Conservation (phyloP, 2,113 vertebrate genomes). For the Chascanopsetta lugubris region DNA sequence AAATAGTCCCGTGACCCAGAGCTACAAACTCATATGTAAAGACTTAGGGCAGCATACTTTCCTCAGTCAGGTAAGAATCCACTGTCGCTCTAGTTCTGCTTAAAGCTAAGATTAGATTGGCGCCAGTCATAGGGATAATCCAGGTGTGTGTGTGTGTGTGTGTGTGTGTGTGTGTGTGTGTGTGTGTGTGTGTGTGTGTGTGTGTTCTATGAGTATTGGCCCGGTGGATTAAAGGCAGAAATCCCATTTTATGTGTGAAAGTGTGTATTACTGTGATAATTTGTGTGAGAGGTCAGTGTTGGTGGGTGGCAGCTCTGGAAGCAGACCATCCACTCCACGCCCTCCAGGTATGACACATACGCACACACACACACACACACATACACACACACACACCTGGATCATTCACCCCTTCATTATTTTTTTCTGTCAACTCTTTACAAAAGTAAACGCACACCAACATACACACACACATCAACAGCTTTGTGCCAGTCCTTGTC, state of each 20-base stretch:
- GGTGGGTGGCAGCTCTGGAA: constrained; percentile 11
- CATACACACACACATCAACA: no score
- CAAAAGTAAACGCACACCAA: background rate
- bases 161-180: constrained; percentile 1
- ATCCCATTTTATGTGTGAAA: background rate
- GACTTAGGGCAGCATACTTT: constrained; percentile 22
- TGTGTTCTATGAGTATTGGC: background rate
- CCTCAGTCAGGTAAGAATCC: constrained; percentile 7
- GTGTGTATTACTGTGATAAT: constrained; percentile 18
- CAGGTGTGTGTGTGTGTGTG: constrained; percentile 26
- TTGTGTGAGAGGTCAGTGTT: constrained; percentile 7
- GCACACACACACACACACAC: no score
- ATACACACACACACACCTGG: no score
- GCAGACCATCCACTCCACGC: background rate
- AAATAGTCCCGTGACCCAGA: constrained; percentile 36
- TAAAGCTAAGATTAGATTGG: constrained; percentile 41
- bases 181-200: constrained; percentile 14
- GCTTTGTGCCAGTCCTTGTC: constrained; percentile 10
- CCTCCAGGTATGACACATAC: background rate
- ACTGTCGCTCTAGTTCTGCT: constrained; percentile 20
- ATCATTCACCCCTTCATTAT: no score
- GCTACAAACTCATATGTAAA: constrained; percentile 23
- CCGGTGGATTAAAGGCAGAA: background rate
- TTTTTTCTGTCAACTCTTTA: no score
- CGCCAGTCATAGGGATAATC: constrained; percentile 17